A percentile compares a stretch with the other conserved stretches of the same genome.
Evolutionary conservation across 2,888 invertebrate species (phyloP).

Genomic region (Eupithecia inturbata): DNA sequence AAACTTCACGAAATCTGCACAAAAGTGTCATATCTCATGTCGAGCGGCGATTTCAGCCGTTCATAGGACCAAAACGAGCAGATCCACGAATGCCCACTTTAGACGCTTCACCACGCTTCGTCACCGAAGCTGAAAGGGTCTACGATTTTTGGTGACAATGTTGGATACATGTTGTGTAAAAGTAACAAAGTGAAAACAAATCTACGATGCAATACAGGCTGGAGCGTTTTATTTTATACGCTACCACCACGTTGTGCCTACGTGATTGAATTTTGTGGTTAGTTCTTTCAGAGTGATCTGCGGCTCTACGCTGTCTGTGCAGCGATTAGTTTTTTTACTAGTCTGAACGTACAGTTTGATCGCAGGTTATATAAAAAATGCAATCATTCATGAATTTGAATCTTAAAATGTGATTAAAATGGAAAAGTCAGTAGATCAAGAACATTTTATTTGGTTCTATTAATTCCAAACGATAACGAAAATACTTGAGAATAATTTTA

Average conservation of each 20-base stretch:
- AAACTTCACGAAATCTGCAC: slow-evolving; percentile 67
- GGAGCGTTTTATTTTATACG: slow-evolving; percentile 78
- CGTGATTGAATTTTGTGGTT: slow-evolving; percentile 81
- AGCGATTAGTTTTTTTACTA: background rate
- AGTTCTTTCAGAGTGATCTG: slow-evolving; percentile 62
- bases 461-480: slow-evolving; percentile 12
- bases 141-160: slow-evolving; percentile 55
- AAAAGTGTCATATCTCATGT: slow-evolving; percentile 66
- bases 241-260: slow-evolving; percentile 39
- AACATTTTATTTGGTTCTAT: background rate
- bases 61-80: slow-evolving; percentile 53
- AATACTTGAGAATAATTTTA: slow-evolving; percentile 19
- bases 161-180: slow-evolving; percentile 54
- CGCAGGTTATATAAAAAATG: background rate
- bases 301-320: slow-evolving; percentile 6
- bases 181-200: slow-evolving; percentile 75
- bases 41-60: slow-evolving; percentile 54
- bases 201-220: slow-evolving; percentile 70
- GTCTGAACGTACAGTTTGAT: background rate
- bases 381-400: background rate
- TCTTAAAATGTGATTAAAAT: background rate
- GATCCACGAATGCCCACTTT: slow-evolving; percentile 47
- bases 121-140: slow-evolving; percentile 46
- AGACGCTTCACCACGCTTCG: slow-evolving; percentile 29
- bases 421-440: no score